A percentile compares a stretch with the other conserved stretches of the same genome.
These are phyloP conservation scores for Apotomis turbidana DNA, from an alignment of 2,888 invertebrate species.

Conservation along the genomic window DNA sequence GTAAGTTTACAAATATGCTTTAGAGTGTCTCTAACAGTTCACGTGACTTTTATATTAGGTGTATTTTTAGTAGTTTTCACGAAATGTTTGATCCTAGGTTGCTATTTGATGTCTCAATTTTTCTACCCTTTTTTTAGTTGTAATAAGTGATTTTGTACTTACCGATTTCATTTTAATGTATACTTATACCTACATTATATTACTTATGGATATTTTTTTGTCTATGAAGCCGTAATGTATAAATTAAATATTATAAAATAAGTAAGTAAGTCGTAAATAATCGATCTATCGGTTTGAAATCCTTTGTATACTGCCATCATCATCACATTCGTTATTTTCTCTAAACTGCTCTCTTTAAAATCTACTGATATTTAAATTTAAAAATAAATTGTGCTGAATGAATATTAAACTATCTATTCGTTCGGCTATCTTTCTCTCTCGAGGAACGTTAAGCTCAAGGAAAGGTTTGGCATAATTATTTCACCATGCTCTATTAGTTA, in stretches of 20 bases:
- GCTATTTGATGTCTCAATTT: constrained; percentile 23
- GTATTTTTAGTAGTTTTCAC: neutral
- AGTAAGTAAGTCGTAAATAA: constrained; percentile 9
- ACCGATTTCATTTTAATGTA: constrained; percentile 19
- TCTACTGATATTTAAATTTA: constrained; percentile 2
- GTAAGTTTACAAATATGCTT: neutral
- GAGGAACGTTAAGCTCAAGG: too few species aligned
- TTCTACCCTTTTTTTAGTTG: constrained; percentile 22
- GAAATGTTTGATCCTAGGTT: constrained; percentile 1
- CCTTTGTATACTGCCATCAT: neutral
- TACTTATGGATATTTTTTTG: neutral
- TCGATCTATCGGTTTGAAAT: neutral
- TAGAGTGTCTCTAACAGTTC: neutral
- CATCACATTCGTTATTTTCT: neutral
- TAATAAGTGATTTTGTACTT: constrained; percentile 37
- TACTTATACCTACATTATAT: neutral
- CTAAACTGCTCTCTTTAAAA: constrained; percentile 12
- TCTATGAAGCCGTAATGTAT: constrained; percentile 22
- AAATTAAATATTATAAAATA: constrained; percentile 4
- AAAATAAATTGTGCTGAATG: neutral
- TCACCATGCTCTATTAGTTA: too few species aligned
- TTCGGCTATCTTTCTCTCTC: neutral
- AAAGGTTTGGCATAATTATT: too few species aligned
- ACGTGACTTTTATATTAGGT: constrained; percentile 32
- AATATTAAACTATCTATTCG: neutral